Evolutionary conservation across 2,888 invertebrate genomes (phyloP).

Genomic region (Thymelicus lineola): DNA sequence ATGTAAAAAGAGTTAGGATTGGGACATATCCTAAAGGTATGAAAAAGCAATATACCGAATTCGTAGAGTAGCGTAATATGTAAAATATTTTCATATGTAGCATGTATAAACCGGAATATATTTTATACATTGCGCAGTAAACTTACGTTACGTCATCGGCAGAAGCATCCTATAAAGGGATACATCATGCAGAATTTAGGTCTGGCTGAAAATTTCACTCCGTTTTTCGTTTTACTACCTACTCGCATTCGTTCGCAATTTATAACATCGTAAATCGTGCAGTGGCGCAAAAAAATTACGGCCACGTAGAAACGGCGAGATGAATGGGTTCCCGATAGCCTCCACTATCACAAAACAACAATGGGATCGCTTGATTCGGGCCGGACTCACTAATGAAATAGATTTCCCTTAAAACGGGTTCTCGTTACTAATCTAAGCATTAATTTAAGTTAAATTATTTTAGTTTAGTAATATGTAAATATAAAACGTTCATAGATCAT

Average conservation of each 20-base stretch:
- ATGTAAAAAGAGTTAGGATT: background rate
- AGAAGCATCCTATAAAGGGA: conserved; percentile 44
- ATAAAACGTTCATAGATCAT: no score
- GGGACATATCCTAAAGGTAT: background rate
- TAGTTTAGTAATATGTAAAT: no score
- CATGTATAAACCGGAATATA: conserved; percentile 26
- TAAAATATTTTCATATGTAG: conserved; percentile 27
- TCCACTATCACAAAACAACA: conserved; percentile 43
- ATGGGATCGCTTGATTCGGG: conserved; percentile 31
- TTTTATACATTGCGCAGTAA: conserved; percentile 47
- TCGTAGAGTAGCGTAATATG: background rate
- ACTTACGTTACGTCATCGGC: conserved; percentile 47
- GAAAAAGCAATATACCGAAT: conserved; percentile 3
- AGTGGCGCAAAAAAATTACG: conserved; percentile 73
- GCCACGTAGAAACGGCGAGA: conserved; percentile 62
- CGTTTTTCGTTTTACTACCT: conserved; percentile 70
- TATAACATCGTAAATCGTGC: conserved; percentile 76
- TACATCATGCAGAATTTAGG: conserved; percentile 53
- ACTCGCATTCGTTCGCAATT: conserved; percentile 74
- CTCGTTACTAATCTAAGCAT: background rate
- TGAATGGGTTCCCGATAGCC: conserved; percentile 61
- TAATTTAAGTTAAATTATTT: background rate
- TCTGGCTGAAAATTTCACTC: conserved; percentile 75
- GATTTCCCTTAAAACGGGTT: conserved; percentile 19
- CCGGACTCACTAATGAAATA: conserved; percentile 29